Evolutionary conservation across 2,888 invertebrate species (phyloP).

Genomic region (Phrixothrix hirtus): DNA sequence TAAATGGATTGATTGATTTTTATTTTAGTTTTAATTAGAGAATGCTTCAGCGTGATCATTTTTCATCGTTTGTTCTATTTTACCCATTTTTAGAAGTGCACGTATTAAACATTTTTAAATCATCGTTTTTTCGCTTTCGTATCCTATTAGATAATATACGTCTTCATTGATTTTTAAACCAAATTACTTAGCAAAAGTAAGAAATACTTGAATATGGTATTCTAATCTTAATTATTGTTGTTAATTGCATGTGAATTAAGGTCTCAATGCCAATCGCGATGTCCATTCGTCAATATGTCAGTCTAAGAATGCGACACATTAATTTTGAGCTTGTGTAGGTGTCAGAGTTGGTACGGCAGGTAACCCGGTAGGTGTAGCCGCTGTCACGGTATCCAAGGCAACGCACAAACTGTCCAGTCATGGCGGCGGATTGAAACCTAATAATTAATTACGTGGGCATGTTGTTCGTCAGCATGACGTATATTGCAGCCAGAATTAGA

Average conservation of each 20-base stretch:
- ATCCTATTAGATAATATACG: too few relatives aligned
- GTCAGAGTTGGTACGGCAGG: conserved; percentile 46
- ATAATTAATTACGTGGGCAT: conserved; percentile 53
- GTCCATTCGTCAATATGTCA: conserved; percentile 38
- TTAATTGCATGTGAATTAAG: conserved; percentile 37
- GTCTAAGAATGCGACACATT: conserved; percentile 41
- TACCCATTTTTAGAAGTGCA: too few relatives aligned
- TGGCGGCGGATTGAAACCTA: conserved; percentile 54
- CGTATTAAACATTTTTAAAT: too few relatives aligned
- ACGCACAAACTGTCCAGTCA: conserved; percentile 47
- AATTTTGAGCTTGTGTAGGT: conserved; percentile 41
- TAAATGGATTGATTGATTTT: too few relatives aligned
- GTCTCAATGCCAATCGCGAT: conserved; percentile 36
- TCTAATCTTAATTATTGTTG: conserved; percentile 31
- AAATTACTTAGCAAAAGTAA: too few relatives aligned
- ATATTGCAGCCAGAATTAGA: conserved; percentile 38
- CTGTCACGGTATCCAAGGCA: conserved; percentile 50
- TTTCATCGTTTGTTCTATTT: neutral
- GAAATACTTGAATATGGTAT: too few relatives aligned
- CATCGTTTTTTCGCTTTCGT: too few relatives aligned
- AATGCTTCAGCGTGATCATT: too few relatives aligned
- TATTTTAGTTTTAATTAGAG: too few relatives aligned
- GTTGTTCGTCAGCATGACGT: conserved; percentile 44
- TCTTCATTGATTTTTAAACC: too few relatives aligned
- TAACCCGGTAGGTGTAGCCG: conserved; percentile 49